Percentiles rank a stretch among this genome's conserved stretches.
phyloP scores from a whole-genome alignment of 2,113 vertebrate genomes.

The Gymnorhina tibicen region DNA sequence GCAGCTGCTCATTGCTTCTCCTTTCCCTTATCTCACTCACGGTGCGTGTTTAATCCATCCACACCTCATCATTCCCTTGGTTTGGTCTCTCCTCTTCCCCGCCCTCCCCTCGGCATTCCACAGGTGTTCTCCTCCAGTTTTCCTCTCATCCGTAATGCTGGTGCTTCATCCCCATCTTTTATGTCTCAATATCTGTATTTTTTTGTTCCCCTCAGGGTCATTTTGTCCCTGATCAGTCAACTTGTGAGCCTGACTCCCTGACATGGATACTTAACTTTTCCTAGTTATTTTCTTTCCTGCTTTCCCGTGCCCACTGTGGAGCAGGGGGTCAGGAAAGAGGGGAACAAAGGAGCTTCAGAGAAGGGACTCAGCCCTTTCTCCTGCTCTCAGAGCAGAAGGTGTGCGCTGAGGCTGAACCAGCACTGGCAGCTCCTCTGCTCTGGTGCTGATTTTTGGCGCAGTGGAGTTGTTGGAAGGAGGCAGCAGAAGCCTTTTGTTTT shows the following conservation, averaged over 20 bases:
- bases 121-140: neutral
- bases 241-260: neutral
- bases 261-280: neutral
- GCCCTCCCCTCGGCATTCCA: neutral
- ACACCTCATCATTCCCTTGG: neutral
- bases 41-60: neutral
- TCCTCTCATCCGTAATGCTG: neutral
- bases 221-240: neutral
- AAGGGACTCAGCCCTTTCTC: neutral
- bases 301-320: accelerated
- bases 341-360: neutral
- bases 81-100: neutral
- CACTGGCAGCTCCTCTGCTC: neutral
- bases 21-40: neutral
- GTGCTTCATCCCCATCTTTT: neutral
- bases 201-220: neutral
- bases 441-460: neutral
- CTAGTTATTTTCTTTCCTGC: neutral
- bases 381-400: neutral
- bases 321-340: neutral
- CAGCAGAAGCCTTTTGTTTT: neutral
- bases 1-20: neutral
- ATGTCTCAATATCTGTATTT: neutral
- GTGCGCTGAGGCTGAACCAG: neutral
- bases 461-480: neutral